Conservation (phyloP, 2,113 vertebrate species). For the Onychostoma macrolepis region DNA sequence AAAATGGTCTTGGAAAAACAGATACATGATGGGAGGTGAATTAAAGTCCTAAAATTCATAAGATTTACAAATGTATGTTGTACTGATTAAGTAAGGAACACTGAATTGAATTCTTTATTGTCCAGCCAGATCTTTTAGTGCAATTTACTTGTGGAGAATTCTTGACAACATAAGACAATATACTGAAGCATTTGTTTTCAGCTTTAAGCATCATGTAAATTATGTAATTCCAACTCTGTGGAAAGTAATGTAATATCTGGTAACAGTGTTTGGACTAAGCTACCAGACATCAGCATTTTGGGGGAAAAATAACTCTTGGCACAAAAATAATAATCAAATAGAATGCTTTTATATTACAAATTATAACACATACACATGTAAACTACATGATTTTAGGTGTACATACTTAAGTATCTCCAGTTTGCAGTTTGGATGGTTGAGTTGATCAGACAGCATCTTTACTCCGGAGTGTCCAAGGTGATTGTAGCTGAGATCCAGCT, state of each 20-base stretch:
- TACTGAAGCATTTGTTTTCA: too few species aligned
- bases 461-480: neutral
- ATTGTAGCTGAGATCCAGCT: conserved; percentile 14
- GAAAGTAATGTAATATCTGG: neutral
- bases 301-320: neutral
- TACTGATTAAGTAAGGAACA: neutral
- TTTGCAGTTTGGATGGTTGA: neutral
- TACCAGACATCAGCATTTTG: neutral
- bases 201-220: too few species aligned
- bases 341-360: neutral
- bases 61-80: neutral
- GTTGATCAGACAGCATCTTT: neutral
- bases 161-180: neutral
- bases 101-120: neutral
- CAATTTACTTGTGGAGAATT: too few species aligned
- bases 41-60: too few species aligned
- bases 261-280: neutral
- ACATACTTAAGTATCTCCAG: neutral
- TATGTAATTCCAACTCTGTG: neutral
- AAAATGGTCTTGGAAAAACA: neutral
- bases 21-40: neutral
- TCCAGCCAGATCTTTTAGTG: too few species aligned
- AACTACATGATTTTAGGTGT: neutral
- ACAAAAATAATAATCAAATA: neutral
- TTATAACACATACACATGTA: neutral